phyloP scores from a whole-genome alignment of 2,797 vertebrate genomes.

The Urocyon cinereoargenteus region DNA sequence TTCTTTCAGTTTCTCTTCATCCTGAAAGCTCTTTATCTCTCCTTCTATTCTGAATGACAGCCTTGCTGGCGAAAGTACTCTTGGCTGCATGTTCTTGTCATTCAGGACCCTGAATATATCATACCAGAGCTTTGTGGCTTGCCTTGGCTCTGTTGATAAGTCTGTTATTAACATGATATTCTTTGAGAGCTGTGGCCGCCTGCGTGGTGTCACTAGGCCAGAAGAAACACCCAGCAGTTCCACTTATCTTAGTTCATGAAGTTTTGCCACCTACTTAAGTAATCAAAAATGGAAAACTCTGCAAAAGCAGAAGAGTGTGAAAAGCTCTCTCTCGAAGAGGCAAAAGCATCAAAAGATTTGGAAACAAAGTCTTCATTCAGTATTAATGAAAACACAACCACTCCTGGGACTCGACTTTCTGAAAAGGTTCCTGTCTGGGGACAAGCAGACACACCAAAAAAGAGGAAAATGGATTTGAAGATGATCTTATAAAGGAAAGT shows the following conservation, averaged over 20 bases:
- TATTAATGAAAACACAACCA: conserved; percentile 61
- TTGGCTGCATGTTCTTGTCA: too few species aligned
- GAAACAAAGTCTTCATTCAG: conserved; percentile 60
- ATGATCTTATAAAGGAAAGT: conserved; percentile 73
- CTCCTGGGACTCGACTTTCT: conserved; percentile 68
- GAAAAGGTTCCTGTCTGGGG: conserved; percentile 55
- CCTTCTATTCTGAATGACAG: too few species aligned
- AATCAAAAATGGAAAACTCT: conserved; percentile 83
- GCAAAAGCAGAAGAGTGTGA: conserved; percentile 76
- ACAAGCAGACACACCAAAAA: conserved; percentile 29
- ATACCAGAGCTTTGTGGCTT: too few species aligned
- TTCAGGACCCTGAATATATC: too few species aligned
- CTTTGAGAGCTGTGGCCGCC: too few species aligned
- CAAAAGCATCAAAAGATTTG: conserved; percentile 45
- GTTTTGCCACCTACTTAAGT: conserved; percentile 42
- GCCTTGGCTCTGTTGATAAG: too few species aligned
- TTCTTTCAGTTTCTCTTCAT: too few species aligned
- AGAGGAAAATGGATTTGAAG: conserved; percentile 76
- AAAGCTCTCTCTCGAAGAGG: conserved; percentile 79
- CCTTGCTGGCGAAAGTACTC: too few species aligned
- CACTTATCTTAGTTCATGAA: conserved; percentile 56
- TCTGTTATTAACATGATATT: too few species aligned
- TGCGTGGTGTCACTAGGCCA: not conserved
- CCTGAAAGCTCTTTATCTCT: too few species aligned
- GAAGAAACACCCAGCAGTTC: not conserved